These are phyloP conservation scores for Himalopsyche tibetana DNA, from an alignment of 2,888 invertebrate species.

Conservation along the genomic window DNA sequence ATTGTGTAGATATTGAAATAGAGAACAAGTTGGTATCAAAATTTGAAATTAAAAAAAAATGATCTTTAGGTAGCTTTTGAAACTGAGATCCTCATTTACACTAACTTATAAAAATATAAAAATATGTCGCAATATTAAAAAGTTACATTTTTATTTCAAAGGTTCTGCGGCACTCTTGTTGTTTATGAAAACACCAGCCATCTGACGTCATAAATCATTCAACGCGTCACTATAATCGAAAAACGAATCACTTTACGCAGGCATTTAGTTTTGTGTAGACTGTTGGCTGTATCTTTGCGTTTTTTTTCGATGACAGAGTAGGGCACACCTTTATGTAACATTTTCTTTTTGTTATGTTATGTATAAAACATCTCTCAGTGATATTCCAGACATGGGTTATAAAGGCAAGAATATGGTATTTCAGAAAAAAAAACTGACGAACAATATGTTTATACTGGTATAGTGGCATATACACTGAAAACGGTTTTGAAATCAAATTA, in stretches of 20 bases:
- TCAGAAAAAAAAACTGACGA: no score
- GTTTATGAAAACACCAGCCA: background rate
- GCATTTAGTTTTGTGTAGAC: background rate
- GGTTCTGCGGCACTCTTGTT: background rate
- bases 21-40: no score
- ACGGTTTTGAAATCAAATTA: no score
- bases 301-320: background rate
- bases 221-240: slow-evolving; percentile 24
- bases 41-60: no score
- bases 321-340: slow-evolving; percentile 1
- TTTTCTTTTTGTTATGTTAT: background rate
- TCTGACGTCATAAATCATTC: slow-evolving; percentile 35
- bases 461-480: no score
- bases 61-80: no score
- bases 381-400: background rate
- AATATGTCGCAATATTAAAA: no score
- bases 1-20: no score
- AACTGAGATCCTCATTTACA: no score
- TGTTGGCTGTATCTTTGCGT: background rate
- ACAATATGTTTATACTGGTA: no score
- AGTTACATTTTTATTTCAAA: background rate
- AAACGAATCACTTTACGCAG: slow-evolving; percentile 29
- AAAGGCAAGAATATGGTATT: no score
- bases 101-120: no score
- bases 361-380: background rate